Base-by-base conservation (phyloP, 2,797 vertebrate genomes). In the Steatocranus sp. region DNA sequence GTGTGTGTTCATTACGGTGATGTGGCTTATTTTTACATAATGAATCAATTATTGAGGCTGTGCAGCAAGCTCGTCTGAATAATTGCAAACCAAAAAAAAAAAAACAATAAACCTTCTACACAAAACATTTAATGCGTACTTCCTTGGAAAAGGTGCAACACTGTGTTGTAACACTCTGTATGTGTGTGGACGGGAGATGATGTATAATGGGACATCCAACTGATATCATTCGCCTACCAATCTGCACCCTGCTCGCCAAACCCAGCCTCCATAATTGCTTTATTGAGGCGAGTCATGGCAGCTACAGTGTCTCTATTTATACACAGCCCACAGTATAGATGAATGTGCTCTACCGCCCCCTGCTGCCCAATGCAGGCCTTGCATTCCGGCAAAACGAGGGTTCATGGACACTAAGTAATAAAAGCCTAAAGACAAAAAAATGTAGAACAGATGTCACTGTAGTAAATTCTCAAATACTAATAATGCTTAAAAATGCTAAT, bases 11-110 rank as follows among this genome's bases (percentile, higher is more conserved):
- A 85, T 90, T 90, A 79, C 32, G 36, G 79, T 11, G 2, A 80
- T 38, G 82, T 63, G 73, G 77, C 76, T 90, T 83, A n/a, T 92
- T 84, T 93, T 93, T 91, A 91, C 89, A 90, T 86, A 91, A 94
- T 91, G 87, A 93, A 89, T 94, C 92, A 93, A 92, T 94, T 93
- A 94, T 81, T 5, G 46, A 54, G 66, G 78, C 90, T 68, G 79
- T 4, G 25, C 84, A 46, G 83, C 10, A 18, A 81, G 83, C 86
- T 89, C 27, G 81, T 89, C 83, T 93, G 87, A 90, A 91, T 89
- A 91, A 91, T 88, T 32, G 11, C 80, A 76, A 53, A 66, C 14
- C 14, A 53, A 30, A 34, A 74, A 50, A 27, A 27, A 66, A 49
- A 32, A 75, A 23, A 30, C 15, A 27, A 76, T 63, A 79, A 36